Evolutionary conservation across 2,797 vertebrate species (phyloP).

Genomic region (Gallinago stenura): DNA sequence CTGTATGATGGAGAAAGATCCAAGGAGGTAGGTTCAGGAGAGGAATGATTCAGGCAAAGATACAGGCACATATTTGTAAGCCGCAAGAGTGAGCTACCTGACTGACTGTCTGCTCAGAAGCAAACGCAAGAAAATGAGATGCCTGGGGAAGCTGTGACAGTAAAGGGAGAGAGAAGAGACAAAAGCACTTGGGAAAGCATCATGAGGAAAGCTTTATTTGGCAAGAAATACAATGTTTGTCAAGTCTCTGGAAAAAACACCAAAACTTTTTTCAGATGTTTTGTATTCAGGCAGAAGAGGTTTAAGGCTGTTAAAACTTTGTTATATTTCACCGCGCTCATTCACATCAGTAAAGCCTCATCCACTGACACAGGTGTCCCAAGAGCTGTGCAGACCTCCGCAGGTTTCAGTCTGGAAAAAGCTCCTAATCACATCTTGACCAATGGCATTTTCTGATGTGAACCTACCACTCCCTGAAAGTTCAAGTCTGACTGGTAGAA

Average conservation of each 20-base stretch:
- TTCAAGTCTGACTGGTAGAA: background rate
- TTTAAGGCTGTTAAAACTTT: background rate
- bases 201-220: background rate
- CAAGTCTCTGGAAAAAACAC: background rate
- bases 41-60: background rate
- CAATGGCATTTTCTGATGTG: background rate
- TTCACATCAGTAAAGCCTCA: background rate
- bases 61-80: background rate
- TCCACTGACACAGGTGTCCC: background rate
- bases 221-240: background rate
- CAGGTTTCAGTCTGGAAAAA: background rate
- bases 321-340: background rate
- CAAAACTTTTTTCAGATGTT: background rate
- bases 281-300: background rate
- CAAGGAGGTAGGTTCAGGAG: background rate
- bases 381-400: background rate
- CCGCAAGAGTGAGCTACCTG: background rate
- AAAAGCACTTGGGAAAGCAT: background rate
- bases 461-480: background rate
- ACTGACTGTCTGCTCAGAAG: background rate
- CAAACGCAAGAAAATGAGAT: background rate
- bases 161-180: background rate
- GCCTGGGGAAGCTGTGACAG: background rate
- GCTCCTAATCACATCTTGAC: background rate
- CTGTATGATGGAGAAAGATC: background rate